phyloP scores from a whole-genome alignment of 2,797 vertebrate species.

The Aeoliscus strigatus region DNA sequence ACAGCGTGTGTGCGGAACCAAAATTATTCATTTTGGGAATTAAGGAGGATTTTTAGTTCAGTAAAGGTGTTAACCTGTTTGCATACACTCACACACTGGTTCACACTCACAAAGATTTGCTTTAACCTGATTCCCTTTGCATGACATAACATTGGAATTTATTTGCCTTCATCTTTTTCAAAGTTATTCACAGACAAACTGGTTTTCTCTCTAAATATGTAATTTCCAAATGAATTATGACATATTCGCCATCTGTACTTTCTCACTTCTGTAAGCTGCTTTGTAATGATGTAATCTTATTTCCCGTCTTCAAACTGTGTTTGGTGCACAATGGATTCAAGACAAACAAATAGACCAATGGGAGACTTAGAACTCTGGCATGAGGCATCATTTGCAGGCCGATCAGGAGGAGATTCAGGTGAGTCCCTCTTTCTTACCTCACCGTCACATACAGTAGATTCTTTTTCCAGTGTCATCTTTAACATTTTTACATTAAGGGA shows the following conservation, averaged over 20 bases:
- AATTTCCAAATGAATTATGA: slow-evolving; percentile 34
- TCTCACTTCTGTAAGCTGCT: slow-evolving; percentile 29
- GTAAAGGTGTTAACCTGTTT: neutral
- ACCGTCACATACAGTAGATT: too few relatives aligned
- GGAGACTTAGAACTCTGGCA: slow-evolving; percentile 15
- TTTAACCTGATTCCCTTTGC: slow-evolving; percentile 17
- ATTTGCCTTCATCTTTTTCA: slow-evolving; percentile 2
- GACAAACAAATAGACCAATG: slow-evolving; percentile 9
- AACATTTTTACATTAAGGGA: too few relatives aligned
- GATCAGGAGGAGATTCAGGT: slow-evolving; percentile 2
- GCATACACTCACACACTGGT: neutral
- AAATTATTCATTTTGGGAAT: neutral
- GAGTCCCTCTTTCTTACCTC: too few relatives aligned
- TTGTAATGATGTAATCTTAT: slow-evolving; percentile 33
- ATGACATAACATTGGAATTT: slow-evolving; percentile 14
- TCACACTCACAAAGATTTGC: slow-evolving; percentile 3
- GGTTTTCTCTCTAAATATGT: slow-evolving; percentile 24
- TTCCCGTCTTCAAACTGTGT: slow-evolving; percentile 12
- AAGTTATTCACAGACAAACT: slow-evolving; percentile 21
- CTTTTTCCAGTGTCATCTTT: too few relatives aligned
- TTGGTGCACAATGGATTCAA: slow-evolving; percentile 23
- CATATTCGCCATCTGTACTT: slow-evolving; percentile 27
- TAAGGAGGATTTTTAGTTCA: slow-evolving; percentile 1
- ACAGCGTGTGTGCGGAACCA: slow-evolving; percentile 11
- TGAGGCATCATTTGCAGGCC: slow-evolving; percentile 6